Conservation (phyloP, 64 coral and sea anemone species). For the Acropora tenuis region DNA sequence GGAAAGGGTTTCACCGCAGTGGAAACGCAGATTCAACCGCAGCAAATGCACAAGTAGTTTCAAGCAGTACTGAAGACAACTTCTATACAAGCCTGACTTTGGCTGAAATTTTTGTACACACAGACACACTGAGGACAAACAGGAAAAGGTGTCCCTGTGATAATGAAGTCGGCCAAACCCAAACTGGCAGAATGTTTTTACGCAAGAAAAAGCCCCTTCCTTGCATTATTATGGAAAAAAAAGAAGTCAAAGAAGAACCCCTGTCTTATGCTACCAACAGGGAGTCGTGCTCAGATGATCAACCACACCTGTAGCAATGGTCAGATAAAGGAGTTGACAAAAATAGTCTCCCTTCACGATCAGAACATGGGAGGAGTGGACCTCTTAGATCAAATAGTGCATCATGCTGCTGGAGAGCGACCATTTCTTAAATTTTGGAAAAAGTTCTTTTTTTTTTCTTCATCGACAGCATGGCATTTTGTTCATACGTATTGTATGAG, state of each 20-base stretch:
- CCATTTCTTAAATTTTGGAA: constrained; percentile 67
- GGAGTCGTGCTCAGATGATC: constrained; percentile 40
- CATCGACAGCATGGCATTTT: constrained; percentile 49
- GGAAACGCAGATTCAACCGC: too few relatives aligned
- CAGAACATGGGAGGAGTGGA: constrained; percentile 55
- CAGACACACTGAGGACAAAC: too few relatives aligned
- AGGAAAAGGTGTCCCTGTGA: too few relatives aligned
- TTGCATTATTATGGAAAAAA: constrained; percentile 41
- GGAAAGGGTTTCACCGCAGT: too few relatives aligned
- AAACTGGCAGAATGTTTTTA: too few relatives aligned
- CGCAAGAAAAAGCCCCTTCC: neutral
- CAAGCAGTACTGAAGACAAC: too few relatives aligned
- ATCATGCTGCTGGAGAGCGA: constrained; percentile 47
- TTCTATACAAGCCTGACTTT: too few relatives aligned
- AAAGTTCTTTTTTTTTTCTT: constrained; percentile 42
- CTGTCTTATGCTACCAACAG: constrained; percentile 47
- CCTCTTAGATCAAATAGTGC: constrained; percentile 51
- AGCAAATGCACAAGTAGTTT: too few relatives aligned
- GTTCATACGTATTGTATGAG: constrained; percentile 51
- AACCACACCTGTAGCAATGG: constrained; percentile 31
- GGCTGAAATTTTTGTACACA: too few relatives aligned
- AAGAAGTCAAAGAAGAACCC: constrained; percentile 52
- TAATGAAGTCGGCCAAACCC: too few relatives aligned
- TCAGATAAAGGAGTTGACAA: constrained; percentile 26
- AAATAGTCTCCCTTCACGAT: constrained; percentile 36